A percentile compares a stretch with the other conserved stretches of the same genome.
These are phyloP conservation scores for Allygus modestus DNA, from an alignment of 2,888 invertebrate species.

Conservation along the genomic window DNA sequence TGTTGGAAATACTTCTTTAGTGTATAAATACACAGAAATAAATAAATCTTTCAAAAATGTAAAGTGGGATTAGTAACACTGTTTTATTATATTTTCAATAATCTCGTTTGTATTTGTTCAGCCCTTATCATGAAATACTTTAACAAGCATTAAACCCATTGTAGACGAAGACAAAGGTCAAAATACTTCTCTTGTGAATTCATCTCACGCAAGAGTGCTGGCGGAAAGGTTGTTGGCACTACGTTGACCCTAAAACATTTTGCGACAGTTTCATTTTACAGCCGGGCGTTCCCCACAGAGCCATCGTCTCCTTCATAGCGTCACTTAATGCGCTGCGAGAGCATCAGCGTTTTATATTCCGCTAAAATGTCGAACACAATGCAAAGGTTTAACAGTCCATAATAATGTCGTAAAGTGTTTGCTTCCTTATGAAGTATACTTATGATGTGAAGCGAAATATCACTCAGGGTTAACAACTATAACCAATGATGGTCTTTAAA, in stretches of 20 bases:
- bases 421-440: conserved; percentile 4
- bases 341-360: conserved; percentile 38
- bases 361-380: conserved; percentile 41
- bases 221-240: conserved; percentile 42
- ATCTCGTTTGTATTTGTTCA: too few species aligned
- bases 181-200: conserved; percentile 22
- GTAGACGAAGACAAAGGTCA: not conserved
- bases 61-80: too few species aligned
- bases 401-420: conserved; percentile 20
- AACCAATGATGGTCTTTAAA: too few species aligned
- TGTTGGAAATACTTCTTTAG: too few species aligned
- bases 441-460: not conserved
- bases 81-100: too few species aligned
- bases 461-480: too few species aligned
- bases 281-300: conserved; percentile 15
- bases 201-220: not conserved
- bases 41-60: too few species aligned
- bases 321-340: conserved; percentile 24
- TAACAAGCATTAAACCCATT: too few species aligned
- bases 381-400: conserved; percentile 27
- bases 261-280: conserved; percentile 45
- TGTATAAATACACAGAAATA: too few species aligned
- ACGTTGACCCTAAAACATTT: conserved; percentile 41
- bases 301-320: not conserved
- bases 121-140: too few species aligned